Percentiles rank a stretch among this genome's conserved stretches.
phyloP scores from a whole-genome alignment of 2,888 invertebrate genomes.

The Drosophila aldrichi region DNA sequence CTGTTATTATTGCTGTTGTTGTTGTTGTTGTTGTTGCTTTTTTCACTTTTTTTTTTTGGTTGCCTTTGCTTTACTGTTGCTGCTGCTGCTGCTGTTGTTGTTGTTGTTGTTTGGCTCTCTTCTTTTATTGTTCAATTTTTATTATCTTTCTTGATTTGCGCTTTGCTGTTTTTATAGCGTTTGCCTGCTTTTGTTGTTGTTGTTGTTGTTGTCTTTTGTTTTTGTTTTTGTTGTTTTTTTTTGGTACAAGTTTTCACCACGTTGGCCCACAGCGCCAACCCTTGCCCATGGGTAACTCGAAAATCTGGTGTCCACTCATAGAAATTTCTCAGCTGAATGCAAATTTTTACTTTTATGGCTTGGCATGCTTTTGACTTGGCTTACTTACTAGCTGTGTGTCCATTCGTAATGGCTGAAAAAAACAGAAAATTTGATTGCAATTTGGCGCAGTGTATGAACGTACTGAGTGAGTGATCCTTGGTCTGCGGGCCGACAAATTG shows the following conservation, averaged over 20 bases:
- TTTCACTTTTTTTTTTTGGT: constrained; percentile 9
- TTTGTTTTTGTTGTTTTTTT: background rate
- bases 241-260: constrained; percentile 57
- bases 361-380: constrained; percentile 29
- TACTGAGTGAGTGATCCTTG: constrained; percentile 27
- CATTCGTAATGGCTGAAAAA: background rate
- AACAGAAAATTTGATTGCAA: constrained; percentile 46
- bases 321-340: constrained; percentile 59
- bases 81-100: constrained; percentile 10
- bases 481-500: constrained; percentile 43
- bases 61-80: constrained; percentile 26
- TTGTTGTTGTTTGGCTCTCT: constrained; percentile 16
- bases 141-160: constrained; percentile 72
- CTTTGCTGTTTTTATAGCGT: constrained; percentile 60
- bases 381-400: background rate
- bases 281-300: constrained; percentile 39
- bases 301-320: constrained; percentile 59
- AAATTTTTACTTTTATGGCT: constrained; percentile 61
- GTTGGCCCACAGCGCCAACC: constrained; percentile 36
- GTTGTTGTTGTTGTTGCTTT: constrained; percentile 19
- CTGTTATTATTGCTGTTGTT: constrained; percentile 16
- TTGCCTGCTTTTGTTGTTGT: background rate
- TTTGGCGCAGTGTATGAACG: constrained; percentile 12
- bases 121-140: constrained; percentile 61
- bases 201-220: background rate